A percentile compares a stretch with the other conserved stretches of the same genome.
phyloP scores from a whole-genome alignment of 2,888 invertebrate species.

The Phalera bucephala region DNA sequence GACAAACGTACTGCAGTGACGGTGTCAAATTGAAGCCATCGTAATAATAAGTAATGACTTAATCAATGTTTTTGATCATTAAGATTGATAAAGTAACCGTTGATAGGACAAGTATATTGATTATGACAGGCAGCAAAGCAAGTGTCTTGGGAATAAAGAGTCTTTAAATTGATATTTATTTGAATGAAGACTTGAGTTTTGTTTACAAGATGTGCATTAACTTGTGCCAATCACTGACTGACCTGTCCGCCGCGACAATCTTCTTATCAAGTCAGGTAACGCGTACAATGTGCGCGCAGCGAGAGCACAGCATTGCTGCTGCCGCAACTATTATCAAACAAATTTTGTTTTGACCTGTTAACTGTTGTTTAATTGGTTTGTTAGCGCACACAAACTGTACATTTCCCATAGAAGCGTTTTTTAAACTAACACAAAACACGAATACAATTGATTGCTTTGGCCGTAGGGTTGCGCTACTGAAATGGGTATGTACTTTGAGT shows the following conservation, averaged over 20 bases:
- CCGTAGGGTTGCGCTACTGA: conserved; percentile 7
- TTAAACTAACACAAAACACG: conserved; percentile 19
- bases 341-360: conserved; percentile 52
- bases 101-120: no score
- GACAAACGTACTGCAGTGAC: not conserved
- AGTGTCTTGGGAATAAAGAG: no score
- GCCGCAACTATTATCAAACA: conserved; percentile 41
- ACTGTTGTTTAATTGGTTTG: conserved; percentile 62
- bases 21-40: not conserved
- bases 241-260: conserved; percentile 13
- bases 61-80: no score
- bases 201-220: not conserved
- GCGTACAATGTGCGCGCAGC: conserved; percentile 1
- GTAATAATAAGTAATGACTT: no score
- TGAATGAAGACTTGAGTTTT: no score
- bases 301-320: conserved; percentile 2
- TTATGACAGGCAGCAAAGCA: no score
- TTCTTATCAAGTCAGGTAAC: conserved; percentile 3
- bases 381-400: conserved; percentile 39
- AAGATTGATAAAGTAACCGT: no score
- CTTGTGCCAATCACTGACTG: conserved; percentile 10
- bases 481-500: conserved; percentile 12
- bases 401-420: conserved; percentile 22
- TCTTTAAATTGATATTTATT: no score
- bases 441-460: conserved; percentile 23